Base-by-base conservation (phyloP, 2,888 invertebrate genomes). In the Gisinianus flammeolus region DNA sequence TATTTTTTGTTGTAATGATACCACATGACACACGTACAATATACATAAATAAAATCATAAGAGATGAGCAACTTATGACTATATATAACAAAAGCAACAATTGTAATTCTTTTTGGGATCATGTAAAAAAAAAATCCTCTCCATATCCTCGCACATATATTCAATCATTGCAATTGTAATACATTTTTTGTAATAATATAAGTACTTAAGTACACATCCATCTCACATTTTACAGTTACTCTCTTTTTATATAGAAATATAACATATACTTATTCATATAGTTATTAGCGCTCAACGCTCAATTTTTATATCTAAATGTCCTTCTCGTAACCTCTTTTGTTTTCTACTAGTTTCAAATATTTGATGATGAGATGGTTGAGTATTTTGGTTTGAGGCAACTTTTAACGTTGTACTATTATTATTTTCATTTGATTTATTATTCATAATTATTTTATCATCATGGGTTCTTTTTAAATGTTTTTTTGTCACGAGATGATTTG, bases 21-120 rank as follows among this genome's bases (percentile, higher is more conserved):
- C n/a, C n/a, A n/a, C n/a, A n/a, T n/a, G n/a, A n/a, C n/a, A n/a
- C n/a, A n/a, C n/a, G n/a, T n/a, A 24, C 16, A 64, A 28, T 19
- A 58, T 58, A 58, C 5, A n/a, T 24, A 24, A 64, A 64, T 16
- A n/a, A 64, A 30, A 64, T 64, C 64, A 64, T 64, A 58, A 58
- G n/a, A 58, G 24, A 26, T 24, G 64, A 64, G 12, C 30, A 26
- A 26, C 64, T 64, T 64, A 26, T 64, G 64, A 28, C 26, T 24
- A 64, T 28, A n/a, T n/a, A n/a, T n/a, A n/a, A n/a, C n/a, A n/a
- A n/a, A n/a, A n/a, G n/a, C n/a, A n/a, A n/a, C n/a, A n/a, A n/a
- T n/a, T n/a, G n/a, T n/a, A n/a, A n/a, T n/a, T n/a, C n/a, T n/a
- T n/a, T n/a, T n/a, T n/a, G n/a, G n/a, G n/a, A n/a, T n/a, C n/a